Evolutionary conservation across 1,140 invertebrate species (phyloP).

Genomic region (Eueides isabella): DNA sequence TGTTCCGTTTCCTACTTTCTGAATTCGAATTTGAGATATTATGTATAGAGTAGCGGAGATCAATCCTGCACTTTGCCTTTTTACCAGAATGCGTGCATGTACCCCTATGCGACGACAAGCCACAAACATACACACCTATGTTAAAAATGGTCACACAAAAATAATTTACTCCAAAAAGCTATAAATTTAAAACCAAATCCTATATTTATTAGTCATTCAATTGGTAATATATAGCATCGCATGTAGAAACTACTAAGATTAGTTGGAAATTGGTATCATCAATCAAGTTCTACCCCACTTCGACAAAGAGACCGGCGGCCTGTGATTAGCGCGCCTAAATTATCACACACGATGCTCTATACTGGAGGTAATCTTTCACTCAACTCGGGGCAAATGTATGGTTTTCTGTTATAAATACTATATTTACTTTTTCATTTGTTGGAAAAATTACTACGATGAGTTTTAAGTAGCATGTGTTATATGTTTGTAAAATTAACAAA

Average conservation of each 20-base stretch:
- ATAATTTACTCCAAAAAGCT: neutral
- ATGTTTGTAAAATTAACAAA: neutral
- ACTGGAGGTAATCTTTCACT: slow-evolving; percentile 30
- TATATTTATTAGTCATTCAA: slow-evolving; percentile 17
- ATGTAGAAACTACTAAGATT: slow-evolving; percentile 43
- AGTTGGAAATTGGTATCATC: slow-evolving; percentile 51
- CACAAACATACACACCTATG: no score
- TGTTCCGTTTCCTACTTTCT: no score
- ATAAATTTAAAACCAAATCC: neutral
- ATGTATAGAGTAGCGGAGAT: no score
- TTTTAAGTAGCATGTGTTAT: neutral
- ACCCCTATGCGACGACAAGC: no score
- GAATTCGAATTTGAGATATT: no score
- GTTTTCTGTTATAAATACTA: neutral
- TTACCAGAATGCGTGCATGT: no score
- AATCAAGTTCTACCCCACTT: slow-evolving; percentile 52
- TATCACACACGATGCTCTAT: slow-evolving; percentile 48
- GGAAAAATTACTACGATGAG: neutral
- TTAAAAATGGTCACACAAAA: no score
- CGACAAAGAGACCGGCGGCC: slow-evolving; percentile 54
- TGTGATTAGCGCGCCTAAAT: slow-evolving; percentile 65
- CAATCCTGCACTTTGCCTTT: no score
- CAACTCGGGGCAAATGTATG: neutral
- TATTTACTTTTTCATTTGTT: neutral
- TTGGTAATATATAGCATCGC: slow-evolving; percentile 9